phyloP scores from a whole-genome alignment of 2,797 vertebrate genomes.

The Brachymystax lenok region DNA sequence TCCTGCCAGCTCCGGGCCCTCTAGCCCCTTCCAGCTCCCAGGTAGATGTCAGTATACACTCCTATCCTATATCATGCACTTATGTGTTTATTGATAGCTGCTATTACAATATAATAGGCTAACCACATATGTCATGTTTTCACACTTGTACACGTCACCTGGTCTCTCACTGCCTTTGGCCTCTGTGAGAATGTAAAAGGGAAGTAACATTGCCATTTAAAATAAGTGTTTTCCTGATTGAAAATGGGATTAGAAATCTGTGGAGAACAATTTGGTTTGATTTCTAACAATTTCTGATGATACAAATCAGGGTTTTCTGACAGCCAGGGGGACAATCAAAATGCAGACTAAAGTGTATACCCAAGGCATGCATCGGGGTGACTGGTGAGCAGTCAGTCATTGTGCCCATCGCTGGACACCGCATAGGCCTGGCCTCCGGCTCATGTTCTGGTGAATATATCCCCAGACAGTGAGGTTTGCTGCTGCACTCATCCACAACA shows the following conservation, averaged over 20 bases:
- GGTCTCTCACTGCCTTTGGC: no score
- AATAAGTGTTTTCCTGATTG: no score
- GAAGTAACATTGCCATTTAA: no score
- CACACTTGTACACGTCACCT: no score
- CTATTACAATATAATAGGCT: no score
- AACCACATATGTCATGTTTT: no score
- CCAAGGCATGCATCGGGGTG: conserved; percentile 45
- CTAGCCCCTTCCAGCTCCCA: conserved; percentile 95
- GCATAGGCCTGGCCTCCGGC: conserved; percentile 18
- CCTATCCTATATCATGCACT: neutral
- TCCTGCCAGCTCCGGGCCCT: conserved; percentile 94
- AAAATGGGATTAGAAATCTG: neutral
- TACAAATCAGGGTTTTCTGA: conserved; percentile 35
- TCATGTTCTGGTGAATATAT: conserved; percentile 25
- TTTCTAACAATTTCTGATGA: conserved; percentile 31
- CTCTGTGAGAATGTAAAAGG: no score
- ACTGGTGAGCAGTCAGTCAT: neutral
- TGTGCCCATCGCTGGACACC: conserved; percentile 31
- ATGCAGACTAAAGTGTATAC: conserved; percentile 56
- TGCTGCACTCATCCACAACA: conserved; percentile 47
- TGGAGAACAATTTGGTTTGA: neutral
- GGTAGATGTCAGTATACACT: conserved; percentile 68
- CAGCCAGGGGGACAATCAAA: conserved; percentile 50
- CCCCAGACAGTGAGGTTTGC: conserved; percentile 48
- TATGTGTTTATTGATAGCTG: neutral